Evolutionary conservation across 2,113 vertebrate genomes (phyloP).

Genomic region (Eupsittula cactorum): DNA sequence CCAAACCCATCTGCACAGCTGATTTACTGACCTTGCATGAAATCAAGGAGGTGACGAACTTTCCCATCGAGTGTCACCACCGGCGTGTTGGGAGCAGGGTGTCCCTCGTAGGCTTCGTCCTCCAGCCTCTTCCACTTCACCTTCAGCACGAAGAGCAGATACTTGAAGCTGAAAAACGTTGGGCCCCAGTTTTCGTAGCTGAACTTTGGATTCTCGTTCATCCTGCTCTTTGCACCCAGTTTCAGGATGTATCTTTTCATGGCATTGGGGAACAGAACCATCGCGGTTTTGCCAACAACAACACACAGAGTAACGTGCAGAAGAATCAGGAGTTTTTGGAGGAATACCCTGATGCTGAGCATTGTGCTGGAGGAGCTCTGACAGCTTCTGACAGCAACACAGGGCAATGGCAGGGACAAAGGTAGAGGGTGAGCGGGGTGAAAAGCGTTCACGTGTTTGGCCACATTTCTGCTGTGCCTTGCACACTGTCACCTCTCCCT

Average conservation of each 20-base stretch:
- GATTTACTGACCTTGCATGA: slow-evolving; percentile 77
- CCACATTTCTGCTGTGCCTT: neutral
- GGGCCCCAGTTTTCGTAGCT: slow-evolving; percentile 88
- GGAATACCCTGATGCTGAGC: neutral
- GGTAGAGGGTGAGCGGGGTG: neutral
- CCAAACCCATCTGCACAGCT: fast-evolving
- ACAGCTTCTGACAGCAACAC: fast-evolving
- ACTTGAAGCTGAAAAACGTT: slow-evolving; percentile 72
- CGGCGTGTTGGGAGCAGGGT: slow-evolving; percentile 80
- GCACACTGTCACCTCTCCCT: fast-evolving
- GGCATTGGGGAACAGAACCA: slow-evolving; percentile 74
- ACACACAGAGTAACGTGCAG: slow-evolving; percentile 57
- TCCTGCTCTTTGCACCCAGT: slow-evolving; percentile 71
- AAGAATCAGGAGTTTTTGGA: slow-evolving; percentile 60
- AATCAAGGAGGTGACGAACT: slow-evolving; percentile 72
- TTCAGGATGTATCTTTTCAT: slow-evolving; percentile 77
- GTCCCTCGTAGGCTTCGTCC: slow-evolving; percentile 77
- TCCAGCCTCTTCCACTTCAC: slow-evolving; percentile 82
- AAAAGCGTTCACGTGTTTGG: neutral
- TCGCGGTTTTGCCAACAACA: slow-evolving; percentile 57
- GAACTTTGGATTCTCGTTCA: slow-evolving; percentile 81
- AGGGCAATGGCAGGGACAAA: slow-evolving; percentile 17
- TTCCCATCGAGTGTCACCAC: slow-evolving; percentile 74
- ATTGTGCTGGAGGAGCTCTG: neutral
- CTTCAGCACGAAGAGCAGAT: slow-evolving; percentile 73